Evolutionary conservation across 2,113 vertebrate genomes (phyloP), one percentile per base, ranked within the genome.

Genomic region (Tychaedon coryphoeus): DNA sequence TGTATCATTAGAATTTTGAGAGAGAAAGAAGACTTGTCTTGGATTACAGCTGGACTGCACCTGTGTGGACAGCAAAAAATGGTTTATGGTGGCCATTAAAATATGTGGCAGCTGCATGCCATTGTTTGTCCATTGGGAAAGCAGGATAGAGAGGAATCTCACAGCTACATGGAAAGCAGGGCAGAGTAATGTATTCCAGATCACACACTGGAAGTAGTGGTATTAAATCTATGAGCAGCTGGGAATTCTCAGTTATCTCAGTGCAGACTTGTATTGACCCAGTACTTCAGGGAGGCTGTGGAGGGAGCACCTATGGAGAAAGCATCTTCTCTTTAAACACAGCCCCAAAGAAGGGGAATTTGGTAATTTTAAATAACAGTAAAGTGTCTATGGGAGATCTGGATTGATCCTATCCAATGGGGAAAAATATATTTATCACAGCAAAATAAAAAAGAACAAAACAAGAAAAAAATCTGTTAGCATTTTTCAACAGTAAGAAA

Each of bases 181-280:
- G 26, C 57, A 42, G 58, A 45, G 22, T 92, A 92, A 95, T 79
- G 10, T 73, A 95, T 95, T 95, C 84, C 57, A 85, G 77, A 72
- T 92, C 91, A 90, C 85, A 85, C 48, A 15, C 34, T 69, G 88
- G 34, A 69, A 38, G n/a, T 19, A 82, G 54, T 66, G 86, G 58
- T 43, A 88, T n/a, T 87, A 77, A 88, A 91, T 89, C 53, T 57
- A 16, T 19, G 25, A 70, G 34, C 54, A 85, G 33, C 19, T 70
- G 54, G 50, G 73, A 82, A 75, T 87, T 86, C 24, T 73, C 36
- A 36, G 23, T 70, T 69, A 28, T 29, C 24, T 54, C 9, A 3
- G 22, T 42, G n/a, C 20, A 87, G 54, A 33, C 25, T 33, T 54
- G 11, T 60, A 48, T 61, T 85, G 87, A 65, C 33, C 16, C 6